Evolutionary conservation across 2,113 vertebrate species (phyloP).

Genomic region (Sinocyclocheilus anshuiensis): DNA sequence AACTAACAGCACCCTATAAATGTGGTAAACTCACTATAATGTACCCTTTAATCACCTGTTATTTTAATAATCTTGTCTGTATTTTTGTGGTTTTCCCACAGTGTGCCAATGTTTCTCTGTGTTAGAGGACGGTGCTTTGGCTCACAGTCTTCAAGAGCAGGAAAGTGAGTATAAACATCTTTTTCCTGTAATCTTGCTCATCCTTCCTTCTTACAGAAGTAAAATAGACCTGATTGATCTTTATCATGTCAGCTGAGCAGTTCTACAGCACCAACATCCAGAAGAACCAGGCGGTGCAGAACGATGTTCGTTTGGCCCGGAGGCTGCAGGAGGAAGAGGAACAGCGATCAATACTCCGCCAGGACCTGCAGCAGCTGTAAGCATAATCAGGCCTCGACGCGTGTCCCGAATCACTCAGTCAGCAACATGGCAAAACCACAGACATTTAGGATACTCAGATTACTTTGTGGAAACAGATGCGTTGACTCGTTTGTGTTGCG

Average conservation of each 20-base stretch:
- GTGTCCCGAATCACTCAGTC: neutral
- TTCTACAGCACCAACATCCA: slow-evolving; percentile 77
- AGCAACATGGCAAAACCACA: neutral
- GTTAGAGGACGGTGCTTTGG: slow-evolving; percentile 76
- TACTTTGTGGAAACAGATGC: neutral
- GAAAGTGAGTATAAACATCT: slow-evolving; percentile 70
- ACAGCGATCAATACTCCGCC: slow-evolving; percentile 54
- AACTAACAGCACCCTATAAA: too few relatives aligned
- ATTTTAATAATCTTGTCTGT: neutral
- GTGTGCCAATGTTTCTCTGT: slow-evolving; percentile 75
- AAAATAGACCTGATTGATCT: neutral
- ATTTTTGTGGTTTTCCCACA: slow-evolving; percentile 47
- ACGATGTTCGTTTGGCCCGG: slow-evolving; percentile 73
- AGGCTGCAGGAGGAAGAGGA: slow-evolving; percentile 74
- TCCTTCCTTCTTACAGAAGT: neutral
- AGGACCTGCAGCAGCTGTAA: slow-evolving; percentile 65
- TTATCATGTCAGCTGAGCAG: slow-evolving; percentile 68
- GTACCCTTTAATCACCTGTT: neutral
- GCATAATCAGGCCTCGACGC: neutral
- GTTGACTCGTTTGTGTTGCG: neutral
- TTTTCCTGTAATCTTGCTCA: neutral
- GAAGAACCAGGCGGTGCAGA: slow-evolving; percentile 78
- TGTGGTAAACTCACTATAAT: neutral
- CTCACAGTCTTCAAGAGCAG: slow-evolving; percentile 77
- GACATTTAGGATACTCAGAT: neutral